A percentile compares a stretch with the other conserved stretches of the same genome.
phyloP scores from a whole-genome alignment of 2,113 vertebrate species.

The Aegithalos caudatus region DNA sequence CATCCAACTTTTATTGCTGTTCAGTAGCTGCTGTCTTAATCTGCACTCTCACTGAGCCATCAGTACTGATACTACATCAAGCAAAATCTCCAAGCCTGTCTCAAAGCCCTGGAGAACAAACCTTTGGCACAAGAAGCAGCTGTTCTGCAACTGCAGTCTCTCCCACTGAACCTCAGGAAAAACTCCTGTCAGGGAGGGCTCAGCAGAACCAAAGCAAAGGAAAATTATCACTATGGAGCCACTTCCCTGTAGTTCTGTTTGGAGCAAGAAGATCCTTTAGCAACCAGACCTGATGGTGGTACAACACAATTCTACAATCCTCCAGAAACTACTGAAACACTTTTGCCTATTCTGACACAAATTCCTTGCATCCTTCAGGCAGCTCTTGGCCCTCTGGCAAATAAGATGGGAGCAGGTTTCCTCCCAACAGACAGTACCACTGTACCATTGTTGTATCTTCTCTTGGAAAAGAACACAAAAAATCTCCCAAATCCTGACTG shows the following conservation, averaged over 20 bases:
- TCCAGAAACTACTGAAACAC: not conserved
- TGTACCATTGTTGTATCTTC: not conserved
- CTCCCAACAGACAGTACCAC: not conserved
- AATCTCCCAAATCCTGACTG: not conserved
- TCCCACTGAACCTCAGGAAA: not conserved
- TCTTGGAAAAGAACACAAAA: not conserved
- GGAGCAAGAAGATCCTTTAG: not conserved
- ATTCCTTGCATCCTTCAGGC: not conserved
- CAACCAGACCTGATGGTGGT: rapidly evolving
- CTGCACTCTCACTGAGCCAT: not conserved
- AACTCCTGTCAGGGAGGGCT: not conserved
- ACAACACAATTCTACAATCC: not conserved
- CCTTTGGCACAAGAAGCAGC: not conserved
- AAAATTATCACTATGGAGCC: not conserved
- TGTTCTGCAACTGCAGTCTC: not conserved
- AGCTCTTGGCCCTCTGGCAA: not conserved
- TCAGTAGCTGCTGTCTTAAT: not conserved
- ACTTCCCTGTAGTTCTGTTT: not conserved
- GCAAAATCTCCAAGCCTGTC: not conserved
- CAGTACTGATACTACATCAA: not conserved
- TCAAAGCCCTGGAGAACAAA: not conserved
- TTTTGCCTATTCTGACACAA: not conserved
- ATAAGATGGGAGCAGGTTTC: not conserved
- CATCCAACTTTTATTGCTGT: not conserved
- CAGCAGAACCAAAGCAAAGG: not conserved